Conservation (phyloP, 2,797 vertebrate genomes). For the Protonibea diacanthus region DNA sequence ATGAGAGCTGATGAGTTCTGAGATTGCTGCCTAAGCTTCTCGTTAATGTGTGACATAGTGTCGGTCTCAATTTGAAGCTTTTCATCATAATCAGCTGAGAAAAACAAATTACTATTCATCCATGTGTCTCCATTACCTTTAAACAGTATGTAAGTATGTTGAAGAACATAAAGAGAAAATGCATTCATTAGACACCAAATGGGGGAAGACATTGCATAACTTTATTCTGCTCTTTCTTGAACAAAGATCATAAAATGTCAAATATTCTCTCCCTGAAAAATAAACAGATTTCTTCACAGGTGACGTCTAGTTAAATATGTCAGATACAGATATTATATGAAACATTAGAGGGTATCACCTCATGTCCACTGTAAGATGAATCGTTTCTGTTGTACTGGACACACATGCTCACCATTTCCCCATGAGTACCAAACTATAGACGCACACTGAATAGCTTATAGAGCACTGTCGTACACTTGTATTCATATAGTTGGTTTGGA, state of each 20-base stretch:
- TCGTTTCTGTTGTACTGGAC: conserved; percentile 2
- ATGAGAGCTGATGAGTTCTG: too few species aligned
- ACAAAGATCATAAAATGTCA: conserved; percentile 36
- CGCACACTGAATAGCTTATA: conserved; percentile 14
- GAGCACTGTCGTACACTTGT: conserved; percentile 13
- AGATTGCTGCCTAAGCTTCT: too few species aligned
- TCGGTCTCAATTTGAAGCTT: not conserved
- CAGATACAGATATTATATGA: conserved; percentile 24
- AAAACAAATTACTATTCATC: too few species aligned
- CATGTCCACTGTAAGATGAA: not conserved
- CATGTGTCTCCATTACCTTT: not conserved
- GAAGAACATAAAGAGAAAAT: conserved; percentile 4
- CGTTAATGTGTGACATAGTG: too few species aligned
- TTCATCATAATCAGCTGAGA: not conserved
- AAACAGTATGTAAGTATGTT: not conserved
- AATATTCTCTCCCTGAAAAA: conserved; percentile 45
- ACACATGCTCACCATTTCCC: conserved; percentile 15
- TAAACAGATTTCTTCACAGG: conserved; percentile 40
- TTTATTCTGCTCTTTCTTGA: conserved; percentile 47
- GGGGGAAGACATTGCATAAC: conserved; percentile 22
- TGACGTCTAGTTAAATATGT: conserved; percentile 28
- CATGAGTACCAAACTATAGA: conserved; percentile 20
- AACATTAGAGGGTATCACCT: conserved; percentile 15
- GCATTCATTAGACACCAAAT: conserved; percentile 5
- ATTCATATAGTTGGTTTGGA: too few species aligned